phyloP scores from a whole-genome alignment of 2,113 vertebrate species.

The Callipepla squamata region DNA sequence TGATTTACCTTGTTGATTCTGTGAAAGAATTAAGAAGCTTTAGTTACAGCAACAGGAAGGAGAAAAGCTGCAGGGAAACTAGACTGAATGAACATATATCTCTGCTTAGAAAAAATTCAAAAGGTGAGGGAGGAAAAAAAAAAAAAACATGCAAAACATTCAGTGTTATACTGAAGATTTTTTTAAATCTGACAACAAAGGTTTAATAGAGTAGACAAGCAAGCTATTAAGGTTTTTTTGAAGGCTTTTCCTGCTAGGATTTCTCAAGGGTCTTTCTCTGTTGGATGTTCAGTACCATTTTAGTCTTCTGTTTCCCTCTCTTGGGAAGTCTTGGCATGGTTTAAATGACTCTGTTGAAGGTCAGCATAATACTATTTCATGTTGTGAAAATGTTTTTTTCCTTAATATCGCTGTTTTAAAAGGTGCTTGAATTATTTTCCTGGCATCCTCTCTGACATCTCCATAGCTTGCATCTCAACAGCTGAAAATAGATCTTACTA shows the following conservation, averaged over 20 bases:
- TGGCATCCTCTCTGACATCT: background rate
- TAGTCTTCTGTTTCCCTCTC: background rate
- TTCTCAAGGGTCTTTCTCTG: background rate
- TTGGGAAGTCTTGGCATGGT: background rate
- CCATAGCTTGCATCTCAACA: background rate
- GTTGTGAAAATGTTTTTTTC: background rate
- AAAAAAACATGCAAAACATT: background rate
- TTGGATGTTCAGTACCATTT: background rate
- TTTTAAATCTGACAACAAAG: background rate
- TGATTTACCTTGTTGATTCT: background rate
- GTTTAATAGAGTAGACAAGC: background rate
- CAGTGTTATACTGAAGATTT: background rate
- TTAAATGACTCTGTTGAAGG: background rate
- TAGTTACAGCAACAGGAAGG: background rate
- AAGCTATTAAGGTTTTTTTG: background rate
- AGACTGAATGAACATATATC: background rate
- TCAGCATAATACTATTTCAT: background rate
- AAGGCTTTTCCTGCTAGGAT: background rate
- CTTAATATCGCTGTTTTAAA: background rate
- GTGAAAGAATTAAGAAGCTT: background rate
- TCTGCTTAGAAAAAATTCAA: background rate
- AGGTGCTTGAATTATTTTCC: background rate
- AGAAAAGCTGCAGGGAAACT: background rate
- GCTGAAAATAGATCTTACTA: constrained; percentile 22
- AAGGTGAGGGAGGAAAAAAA: background rate